Evolutionary conservation across 1,140 invertebrate species (phyloP).

Genomic region (Drosophila eugracilis): DNA sequence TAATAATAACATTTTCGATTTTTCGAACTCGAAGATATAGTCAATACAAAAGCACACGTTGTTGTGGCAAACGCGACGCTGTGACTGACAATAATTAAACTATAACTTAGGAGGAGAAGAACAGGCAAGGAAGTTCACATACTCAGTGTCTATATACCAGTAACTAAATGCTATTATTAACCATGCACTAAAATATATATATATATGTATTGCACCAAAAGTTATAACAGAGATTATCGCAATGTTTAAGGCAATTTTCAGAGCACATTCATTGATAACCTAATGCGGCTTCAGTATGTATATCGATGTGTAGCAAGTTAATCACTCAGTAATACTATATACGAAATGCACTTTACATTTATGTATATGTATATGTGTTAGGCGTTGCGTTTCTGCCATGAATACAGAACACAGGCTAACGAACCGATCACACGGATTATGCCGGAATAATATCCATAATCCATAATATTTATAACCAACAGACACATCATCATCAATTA

Average conservation of each 20-base stretch:
- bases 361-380: slow-evolving; percentile 83
- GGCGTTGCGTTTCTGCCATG: slow-evolving; percentile 80
- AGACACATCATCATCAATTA: slow-evolving; percentile 80
- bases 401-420: slow-evolving; percentile 68
- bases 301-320: slow-evolving; percentile 78
- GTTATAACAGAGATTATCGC: slow-evolving; percentile 37
- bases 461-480: slow-evolving; percentile 32
- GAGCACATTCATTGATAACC: slow-evolving; percentile 77
- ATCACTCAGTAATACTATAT: slow-evolving; percentile 42
- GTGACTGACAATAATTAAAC: slow-evolving; percentile 84
- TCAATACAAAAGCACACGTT: slow-evolving; percentile 66
- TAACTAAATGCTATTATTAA: slow-evolving; percentile 45
- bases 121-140: slow-evolving; percentile 46
- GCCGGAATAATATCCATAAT: slow-evolving; percentile 47
- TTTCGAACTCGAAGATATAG: slow-evolving; percentile 44
- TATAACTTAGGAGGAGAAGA: slow-evolving; percentile 53
- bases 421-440: slow-evolving; percentile 30
- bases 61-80: slow-evolving; percentile 75
- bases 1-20: slow-evolving; percentile 34
- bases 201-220: slow-evolving; percentile 70
- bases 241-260: slow-evolving; percentile 58
- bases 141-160: slow-evolving; percentile 68
- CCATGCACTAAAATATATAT: slow-evolving; percentile 24
- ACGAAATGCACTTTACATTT: slow-evolving; percentile 71
- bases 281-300: slow-evolving; percentile 73